Conservation (phyloP, 2,888 invertebrate species). For the Tipula lateralis region DNA sequence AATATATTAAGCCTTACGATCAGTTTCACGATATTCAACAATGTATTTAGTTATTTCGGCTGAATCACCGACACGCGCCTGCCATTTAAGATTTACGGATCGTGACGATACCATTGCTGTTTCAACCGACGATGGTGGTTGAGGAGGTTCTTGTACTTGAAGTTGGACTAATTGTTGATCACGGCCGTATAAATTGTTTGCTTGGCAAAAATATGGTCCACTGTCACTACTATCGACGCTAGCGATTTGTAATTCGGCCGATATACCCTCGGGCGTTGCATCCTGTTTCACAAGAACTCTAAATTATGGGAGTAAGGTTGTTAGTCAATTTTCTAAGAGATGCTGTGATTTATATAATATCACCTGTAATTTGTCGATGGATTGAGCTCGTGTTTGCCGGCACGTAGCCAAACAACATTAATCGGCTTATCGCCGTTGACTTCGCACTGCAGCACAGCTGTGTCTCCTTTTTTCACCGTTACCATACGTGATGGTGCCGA, state of each 20-base stretch:
- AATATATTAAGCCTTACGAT: conserved; percentile 50
- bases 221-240: conserved; percentile 66
- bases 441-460: conserved; percentile 67
- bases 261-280: conserved; percentile 63
- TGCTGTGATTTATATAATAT: conserved; percentile 37
- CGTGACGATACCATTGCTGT: conserved; percentile 67
- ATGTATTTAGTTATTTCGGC: conserved; percentile 66
- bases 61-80: conserved; percentile 61
- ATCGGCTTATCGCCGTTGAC: conserved; percentile 76
- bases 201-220: conserved; percentile 73
- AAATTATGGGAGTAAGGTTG: conserved; percentile 26
- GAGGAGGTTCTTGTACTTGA: conserved; percentile 70
- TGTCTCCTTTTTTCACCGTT: conserved; percentile 68
- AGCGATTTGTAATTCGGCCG: conserved; percentile 65
- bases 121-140: conserved; percentile 62
- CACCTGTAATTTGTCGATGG: conserved; percentile 67
- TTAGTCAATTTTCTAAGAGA: neutral
- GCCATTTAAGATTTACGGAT: conserved; percentile 72
- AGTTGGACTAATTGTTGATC: conserved; percentile 68
- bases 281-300: conserved; percentile 62
- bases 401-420: conserved; percentile 68
- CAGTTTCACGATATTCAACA: conserved; percentile 62
- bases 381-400: conserved; percentile 63
- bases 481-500: conserved; percentile 63
- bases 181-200: conserved; percentile 67